Base-by-base conservation (phyloP, 2,113 vertebrate species). In the Garra rufa region DNA sequence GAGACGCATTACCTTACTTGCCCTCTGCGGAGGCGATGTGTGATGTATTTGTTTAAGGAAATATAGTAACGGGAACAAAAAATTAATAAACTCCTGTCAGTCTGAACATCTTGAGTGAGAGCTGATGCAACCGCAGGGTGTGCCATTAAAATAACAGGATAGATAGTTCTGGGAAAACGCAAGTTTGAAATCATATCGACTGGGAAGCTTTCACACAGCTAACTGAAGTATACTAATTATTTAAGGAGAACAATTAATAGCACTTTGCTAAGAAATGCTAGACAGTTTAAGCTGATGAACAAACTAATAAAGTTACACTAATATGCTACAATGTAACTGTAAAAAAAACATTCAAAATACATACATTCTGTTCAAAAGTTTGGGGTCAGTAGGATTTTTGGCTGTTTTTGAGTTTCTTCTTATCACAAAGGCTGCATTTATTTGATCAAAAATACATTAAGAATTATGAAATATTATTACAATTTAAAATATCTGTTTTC, bases 51-150 rank as follows among this genome's bases (percentile, higher is more conserved):
- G 85, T 81, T 79, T 81, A 85, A 88, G 90, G 83, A 89, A 82
- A 71, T 14, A 38, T 84, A 90, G 87, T 44, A 86, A 83, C 80
- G 30, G 57, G 87, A 87, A 78, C 24, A 38, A 15, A 48, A 85
- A 89, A 81, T 91, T 86, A 92, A 90, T 91, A 92, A 90, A 91
- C 91, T 89, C 82, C 84, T 91, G 88, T 93, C 90, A 91, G 81
- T 26, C 55, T 75, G 41, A 34, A 38, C n/a, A 43, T 14, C 17
- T 74, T 44, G 50, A 30, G 83, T 85, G 85, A 84, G 65, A 90
- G 85, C 59, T 78, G 90, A 92, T 81, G 34, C 71, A 71, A 77
- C 89, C 89, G 4, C 38, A 38, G 91, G 90, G 86, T 71, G 89
- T 71, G 52, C 21, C 5, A 30, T 71, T 44, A 43, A 88, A 89